These are phyloP conservation scores for Microctenopoma lineatum DNA, from an alignment of 2,797 vertebrate genomes.

Conservation along the genomic window DNA sequence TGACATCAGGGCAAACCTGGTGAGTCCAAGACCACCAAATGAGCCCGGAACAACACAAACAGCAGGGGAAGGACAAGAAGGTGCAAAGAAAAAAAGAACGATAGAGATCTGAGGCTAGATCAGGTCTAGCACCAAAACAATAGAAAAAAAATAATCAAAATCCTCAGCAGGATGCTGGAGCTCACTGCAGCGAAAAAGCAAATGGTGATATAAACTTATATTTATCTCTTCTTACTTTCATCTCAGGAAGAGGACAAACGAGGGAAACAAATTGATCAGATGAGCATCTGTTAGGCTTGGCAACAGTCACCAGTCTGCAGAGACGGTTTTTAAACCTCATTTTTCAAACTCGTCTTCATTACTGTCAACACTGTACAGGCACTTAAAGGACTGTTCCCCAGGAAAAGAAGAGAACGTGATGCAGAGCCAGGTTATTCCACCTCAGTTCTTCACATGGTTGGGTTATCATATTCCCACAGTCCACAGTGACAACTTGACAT, in stretches of 20 bases:
- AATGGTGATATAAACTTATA: constrained; percentile 73
- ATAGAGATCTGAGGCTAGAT: constrained; percentile 58
- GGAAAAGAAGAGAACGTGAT: constrained; percentile 45
- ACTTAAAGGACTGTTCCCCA: constrained; percentile 61
- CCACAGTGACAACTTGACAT: constrained; percentile 21
- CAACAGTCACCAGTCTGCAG: constrained; percentile 72
- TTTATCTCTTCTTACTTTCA: constrained; percentile 74
- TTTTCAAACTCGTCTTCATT: constrained; percentile 77
- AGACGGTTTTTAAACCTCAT: constrained; percentile 72
- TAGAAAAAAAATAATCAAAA: constrained; percentile 69
- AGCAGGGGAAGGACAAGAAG: constrained; percentile 49
- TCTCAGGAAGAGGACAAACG: constrained; percentile 71
- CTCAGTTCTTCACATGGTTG: constrained; percentile 44
- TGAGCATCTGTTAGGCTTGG: constrained; percentile 79
- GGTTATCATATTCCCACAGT: constrained; percentile 20
- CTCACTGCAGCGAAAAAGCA: constrained; percentile 62
- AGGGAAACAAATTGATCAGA: constrained; percentile 76
- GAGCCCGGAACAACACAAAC: constrained; percentile 63
- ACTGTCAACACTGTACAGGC: constrained; percentile 64
- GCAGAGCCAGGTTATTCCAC: constrained; percentile 49
- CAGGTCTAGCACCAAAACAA: constrained; percentile 32
- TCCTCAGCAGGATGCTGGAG: constrained; percentile 62
- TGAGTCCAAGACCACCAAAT: constrained; percentile 57
- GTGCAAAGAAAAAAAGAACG: constrained; percentile 12
- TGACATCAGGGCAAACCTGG: constrained; percentile 64